These are phyloP conservation scores for Ispidina picta DNA, from an alignment of 2,797 vertebrate species.

Conservation along the genomic window DNA sequence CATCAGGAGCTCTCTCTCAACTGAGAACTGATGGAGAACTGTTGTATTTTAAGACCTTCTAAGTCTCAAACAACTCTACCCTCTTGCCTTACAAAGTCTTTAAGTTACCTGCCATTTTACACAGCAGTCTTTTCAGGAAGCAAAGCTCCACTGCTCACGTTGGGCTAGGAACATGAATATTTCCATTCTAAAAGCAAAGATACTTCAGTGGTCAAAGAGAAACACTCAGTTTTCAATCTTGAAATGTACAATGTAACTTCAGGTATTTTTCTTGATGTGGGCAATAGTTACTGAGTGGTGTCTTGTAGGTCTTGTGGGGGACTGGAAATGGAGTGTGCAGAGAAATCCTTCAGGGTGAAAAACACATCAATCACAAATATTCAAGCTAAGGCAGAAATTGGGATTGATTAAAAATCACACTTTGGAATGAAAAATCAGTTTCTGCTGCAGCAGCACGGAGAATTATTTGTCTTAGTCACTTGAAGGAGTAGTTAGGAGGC, in stretches of 20 bases:
- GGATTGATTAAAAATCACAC: neutral
- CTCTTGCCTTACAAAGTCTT: neutral
- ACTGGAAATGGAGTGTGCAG: neutral
- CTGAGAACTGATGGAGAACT: neutral
- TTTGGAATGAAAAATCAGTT: conserved; percentile 13
- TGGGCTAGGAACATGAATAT: neutral
- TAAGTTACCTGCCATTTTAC: neutral
- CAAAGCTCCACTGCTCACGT: neutral
- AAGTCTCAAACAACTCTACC: neutral
- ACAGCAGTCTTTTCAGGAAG: neutral
- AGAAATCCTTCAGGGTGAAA: neutral
- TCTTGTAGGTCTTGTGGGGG: neutral
- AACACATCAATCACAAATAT: neutral
- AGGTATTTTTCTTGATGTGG: neutral
- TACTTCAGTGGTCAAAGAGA: neutral
- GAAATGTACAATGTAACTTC: neutral
- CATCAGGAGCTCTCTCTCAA: neutral
- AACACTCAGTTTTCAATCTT: neutral
- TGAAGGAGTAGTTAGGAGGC: neutral
- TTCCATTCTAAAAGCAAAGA: neutral
- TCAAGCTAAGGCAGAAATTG: neutral
- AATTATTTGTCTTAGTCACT: neutral
- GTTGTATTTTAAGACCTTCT: neutral
- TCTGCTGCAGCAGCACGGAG: neutral
- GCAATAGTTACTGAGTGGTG: neutral